phyloP scores from a whole-genome alignment of 2,113 vertebrate genomes.

The Rhinoderma darwinii region DNA sequence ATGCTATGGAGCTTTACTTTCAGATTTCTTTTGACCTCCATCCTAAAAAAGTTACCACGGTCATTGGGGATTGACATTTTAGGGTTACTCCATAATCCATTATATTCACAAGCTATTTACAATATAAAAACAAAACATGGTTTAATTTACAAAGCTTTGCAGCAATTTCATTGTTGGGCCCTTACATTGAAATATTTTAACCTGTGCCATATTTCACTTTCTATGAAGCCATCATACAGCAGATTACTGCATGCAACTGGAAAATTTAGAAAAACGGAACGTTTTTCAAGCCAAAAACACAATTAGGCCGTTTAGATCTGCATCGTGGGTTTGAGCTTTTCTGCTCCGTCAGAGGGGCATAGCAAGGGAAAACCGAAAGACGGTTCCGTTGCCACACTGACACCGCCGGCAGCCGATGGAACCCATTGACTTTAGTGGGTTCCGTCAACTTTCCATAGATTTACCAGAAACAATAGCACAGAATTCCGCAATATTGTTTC shows the following conservation, averaged over 20 bases:
- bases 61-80: not conserved
- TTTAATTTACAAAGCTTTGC: not conserved
- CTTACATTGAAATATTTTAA: not conserved
- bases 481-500: too few species aligned
- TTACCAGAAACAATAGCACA: too few species aligned
- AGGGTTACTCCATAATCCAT: not conserved
- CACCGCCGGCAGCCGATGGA: too few species aligned
- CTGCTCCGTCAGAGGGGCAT: too few species aligned
- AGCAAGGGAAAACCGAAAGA: too few species aligned
- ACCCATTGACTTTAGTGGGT: too few species aligned
- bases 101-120: constrained; percentile 5
- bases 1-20: not conserved
- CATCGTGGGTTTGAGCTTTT: too few species aligned
- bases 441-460: too few species aligned
- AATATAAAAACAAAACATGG: not conserved
- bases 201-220: not conserved
- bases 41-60: not conserved
- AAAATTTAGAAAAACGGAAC: not conserved
- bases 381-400: too few species aligned
- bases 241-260: not conserved
- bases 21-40: not conserved
- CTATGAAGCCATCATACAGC: too few species aligned
- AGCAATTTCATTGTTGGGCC: not conserved
- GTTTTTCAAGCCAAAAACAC: too few species aligned
- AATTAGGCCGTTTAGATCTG: too few species aligned